Evolutionary conservation across 2,888 invertebrate species (phyloP).

Genomic region (Hololepta plana): DNA sequence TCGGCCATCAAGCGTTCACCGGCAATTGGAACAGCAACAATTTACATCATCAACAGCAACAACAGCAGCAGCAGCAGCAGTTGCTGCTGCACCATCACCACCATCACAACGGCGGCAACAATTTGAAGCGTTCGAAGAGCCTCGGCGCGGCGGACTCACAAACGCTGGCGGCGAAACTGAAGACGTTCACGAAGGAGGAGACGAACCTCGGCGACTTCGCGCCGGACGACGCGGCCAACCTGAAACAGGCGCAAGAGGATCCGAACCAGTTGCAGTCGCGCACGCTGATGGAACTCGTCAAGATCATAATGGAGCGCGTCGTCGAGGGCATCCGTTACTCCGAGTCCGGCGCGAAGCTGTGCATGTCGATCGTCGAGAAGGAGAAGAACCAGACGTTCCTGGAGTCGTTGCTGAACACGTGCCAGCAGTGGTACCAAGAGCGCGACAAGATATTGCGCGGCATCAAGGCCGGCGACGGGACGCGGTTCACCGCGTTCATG

Average conservation of each 20-base stretch:
- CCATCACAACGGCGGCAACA: constrained; percentile 14
- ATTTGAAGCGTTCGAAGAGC: constrained; percentile 69
- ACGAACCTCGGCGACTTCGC: constrained; percentile 62
- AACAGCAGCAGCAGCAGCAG: constrained; percentile 16
- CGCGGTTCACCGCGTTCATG: constrained; percentile 66
- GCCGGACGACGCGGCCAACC: constrained; percentile 50
- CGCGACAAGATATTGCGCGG: constrained; percentile 44
- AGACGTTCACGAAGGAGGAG: constrained; percentile 44
- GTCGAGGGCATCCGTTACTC: constrained; percentile 63
- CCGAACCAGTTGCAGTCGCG: constrained; percentile 59
- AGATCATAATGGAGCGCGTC: constrained; percentile 61
- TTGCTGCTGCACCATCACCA: constrained; percentile 12
- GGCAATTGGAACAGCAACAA: constrained; percentile 11
- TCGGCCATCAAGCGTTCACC: constrained; percentile 31
- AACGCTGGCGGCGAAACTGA: constrained; percentile 41
- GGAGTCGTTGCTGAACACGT: constrained; percentile 74
- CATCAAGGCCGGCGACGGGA: constrained; percentile 39
- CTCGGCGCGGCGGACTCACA: constrained; percentile 58
- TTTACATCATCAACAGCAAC: constrained; percentile 10
- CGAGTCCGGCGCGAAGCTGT: constrained; percentile 67
- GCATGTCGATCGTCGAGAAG: constrained; percentile 72
- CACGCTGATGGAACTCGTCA: constrained; percentile 70
- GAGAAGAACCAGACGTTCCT: constrained; percentile 77
- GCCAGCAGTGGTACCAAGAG: constrained; percentile 73
- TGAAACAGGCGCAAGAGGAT: constrained; percentile 63